These are phyloP conservation scores for Amorpha juglandis DNA, from an alignment of 2,888 invertebrate genomes.

Conservation along the genomic window DNA sequence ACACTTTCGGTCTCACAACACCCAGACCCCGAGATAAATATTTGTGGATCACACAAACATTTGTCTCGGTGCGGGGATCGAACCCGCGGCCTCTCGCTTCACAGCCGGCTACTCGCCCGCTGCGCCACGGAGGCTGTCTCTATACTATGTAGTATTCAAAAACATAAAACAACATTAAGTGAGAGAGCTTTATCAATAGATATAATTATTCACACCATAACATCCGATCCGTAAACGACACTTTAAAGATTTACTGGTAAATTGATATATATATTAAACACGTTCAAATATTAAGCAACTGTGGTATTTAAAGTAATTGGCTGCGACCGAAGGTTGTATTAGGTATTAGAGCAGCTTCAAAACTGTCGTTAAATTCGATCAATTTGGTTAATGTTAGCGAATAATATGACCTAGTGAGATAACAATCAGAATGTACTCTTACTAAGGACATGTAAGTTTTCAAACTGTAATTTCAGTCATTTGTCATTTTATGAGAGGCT, in stretches of 20 bases:
- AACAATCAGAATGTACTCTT: neutral
- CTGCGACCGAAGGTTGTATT: constrained; percentile 1
- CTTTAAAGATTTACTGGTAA: neutral
- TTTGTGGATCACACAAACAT: too few species aligned
- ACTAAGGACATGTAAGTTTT: neutral
- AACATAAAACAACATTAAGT: too few species aligned
- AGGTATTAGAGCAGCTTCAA: neutral
- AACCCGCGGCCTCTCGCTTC: too few species aligned
- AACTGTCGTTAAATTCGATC: neutral
- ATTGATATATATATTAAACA: constrained; percentile 7
- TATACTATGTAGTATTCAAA: too few species aligned
- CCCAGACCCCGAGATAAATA: too few species aligned
- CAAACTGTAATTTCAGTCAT: neutral
- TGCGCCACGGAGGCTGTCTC: too few species aligned
- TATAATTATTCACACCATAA: neutral
- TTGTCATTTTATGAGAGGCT: neutral
- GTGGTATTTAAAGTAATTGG: constrained; percentile 18
- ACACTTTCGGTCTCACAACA: too few species aligned
- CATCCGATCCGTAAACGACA: neutral
- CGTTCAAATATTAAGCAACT: constrained; percentile 3
- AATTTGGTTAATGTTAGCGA: neutral
- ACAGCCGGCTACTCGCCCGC: too few species aligned
- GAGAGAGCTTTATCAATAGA: neutral
- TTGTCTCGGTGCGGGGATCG: too few species aligned
- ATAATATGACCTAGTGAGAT: neutral